Evolutionary conservation across 2,113 vertebrate species (phyloP), one percentile per base, ranked within the genome.

Genomic region (Chloebia gouldiae): DNA sequence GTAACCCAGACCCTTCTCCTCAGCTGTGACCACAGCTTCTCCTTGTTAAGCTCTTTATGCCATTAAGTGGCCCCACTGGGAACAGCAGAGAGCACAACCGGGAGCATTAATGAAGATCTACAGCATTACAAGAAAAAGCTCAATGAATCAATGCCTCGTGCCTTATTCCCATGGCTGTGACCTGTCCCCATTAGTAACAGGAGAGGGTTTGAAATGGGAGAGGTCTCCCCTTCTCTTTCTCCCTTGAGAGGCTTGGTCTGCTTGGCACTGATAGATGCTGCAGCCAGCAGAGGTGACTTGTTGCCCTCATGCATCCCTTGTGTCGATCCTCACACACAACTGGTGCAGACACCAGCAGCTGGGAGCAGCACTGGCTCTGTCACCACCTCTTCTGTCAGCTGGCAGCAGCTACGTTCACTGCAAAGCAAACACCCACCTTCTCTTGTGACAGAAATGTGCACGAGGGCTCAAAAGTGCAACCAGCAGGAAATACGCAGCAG

Each of bases 61-160:
- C 89, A 77, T 81, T 83, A 95, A 96, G 91, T 82, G 42, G 79
- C 56, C 93, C 77, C 93, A 5, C 35, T 80, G 96, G 96, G 91
- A 54, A 66, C 66, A 81, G 81, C 44, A 86, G 90, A 88, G 88
- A 92, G 57, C 93, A 88, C 86, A 78, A 89, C 64, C 16, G 42
- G 91, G 44, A 91, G 23, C 76, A 94, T 93, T 97, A 97, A 97
- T 97, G 97, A 97, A 97, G 96, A 97, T 97, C 93, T 96, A 96
- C 96, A 91, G 92, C 92, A 79, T 92, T 88, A 47, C 89, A 92
- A 96, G 92, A 19, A 96, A 96, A 95, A 95, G 83, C 84, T 92
- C 95, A 95, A 94, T 94, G 98, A 92, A 94, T 94, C 92, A 94
- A 93, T 75, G 70, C 88, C 92, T 87, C 33, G 14, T 68, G 86